Conservation (phyloP, 2,113 vertebrate genomes). For the Solea senegalensis region DNA sequence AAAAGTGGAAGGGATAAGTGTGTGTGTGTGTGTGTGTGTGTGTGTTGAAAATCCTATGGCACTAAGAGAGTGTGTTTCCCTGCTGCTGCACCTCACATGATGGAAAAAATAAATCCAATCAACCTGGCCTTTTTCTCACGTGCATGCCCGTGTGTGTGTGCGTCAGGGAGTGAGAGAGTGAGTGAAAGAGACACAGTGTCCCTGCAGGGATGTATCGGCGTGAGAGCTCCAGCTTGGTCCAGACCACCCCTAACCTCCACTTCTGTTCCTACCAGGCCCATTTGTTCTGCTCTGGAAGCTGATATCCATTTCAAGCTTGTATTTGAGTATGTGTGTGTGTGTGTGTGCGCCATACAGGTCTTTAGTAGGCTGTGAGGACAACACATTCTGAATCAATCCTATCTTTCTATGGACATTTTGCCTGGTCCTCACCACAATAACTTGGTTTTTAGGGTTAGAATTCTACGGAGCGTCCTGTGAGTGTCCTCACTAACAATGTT, state of each 20-base stretch:
- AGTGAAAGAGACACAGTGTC: background rate
- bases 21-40: slow-evolving; percentile 19
- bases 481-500: no score
- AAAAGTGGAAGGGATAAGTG: slow-evolving; percentile 8
- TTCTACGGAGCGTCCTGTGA: no score
- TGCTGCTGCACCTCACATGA: no score
- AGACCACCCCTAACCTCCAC: slow-evolving; percentile 47
- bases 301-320: slow-evolving; percentile 24
- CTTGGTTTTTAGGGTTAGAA: no score
- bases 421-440: no score
- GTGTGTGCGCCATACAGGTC: slow-evolving; percentile 5
- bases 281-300: slow-evolving; percentile 51
- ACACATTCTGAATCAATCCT: no score
- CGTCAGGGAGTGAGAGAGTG: background rate
- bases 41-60: background rate
- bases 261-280: slow-evolving; percentile 41
- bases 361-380: no score
- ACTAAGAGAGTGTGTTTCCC: no score
- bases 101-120: no score
- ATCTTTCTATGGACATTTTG: no score
- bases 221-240: slow-evolving; percentile 32
- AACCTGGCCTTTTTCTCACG: no score
- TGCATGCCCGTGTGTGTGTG: background rate
- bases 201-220: slow-evolving; percentile 12
- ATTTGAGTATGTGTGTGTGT: slow-evolving; percentile 10